Evolutionary conservation across 2,888 invertebrate species (phyloP).

Genomic region (Drosophila ezoana): DNA sequence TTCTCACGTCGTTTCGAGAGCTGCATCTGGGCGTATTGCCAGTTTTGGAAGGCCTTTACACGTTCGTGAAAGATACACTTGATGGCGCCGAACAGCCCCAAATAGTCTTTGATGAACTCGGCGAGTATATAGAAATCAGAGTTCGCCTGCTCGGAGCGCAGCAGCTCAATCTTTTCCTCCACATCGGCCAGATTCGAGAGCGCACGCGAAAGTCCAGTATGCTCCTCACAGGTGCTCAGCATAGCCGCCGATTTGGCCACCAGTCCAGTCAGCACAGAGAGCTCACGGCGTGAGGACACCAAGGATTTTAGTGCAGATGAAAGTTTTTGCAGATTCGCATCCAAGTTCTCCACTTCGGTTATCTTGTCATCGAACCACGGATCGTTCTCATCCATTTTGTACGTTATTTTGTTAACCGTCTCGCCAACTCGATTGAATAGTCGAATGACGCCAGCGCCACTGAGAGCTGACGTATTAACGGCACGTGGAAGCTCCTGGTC

Average conservation of each 20-base stretch:
- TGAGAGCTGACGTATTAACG: constrained; percentile 96
- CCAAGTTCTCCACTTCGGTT: constrained; percentile 95
- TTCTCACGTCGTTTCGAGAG: constrained; percentile 97
- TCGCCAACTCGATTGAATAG: constrained; percentile 98
- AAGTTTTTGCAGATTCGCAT: constrained; percentile 94
- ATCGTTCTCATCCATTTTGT: constrained; percentile 99
- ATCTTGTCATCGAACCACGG: constrained; percentile 99
- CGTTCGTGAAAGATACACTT: constrained; percentile 92
- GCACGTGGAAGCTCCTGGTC: constrained; percentile 97
- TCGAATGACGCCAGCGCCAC: constrained; percentile 97
- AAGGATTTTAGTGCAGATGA: constrained; percentile 94
- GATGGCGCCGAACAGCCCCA: constrained; percentile 95
- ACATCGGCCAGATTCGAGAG: constrained; percentile 95
- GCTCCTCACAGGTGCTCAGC: constrained; percentile 96
- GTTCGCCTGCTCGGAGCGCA: constrained; percentile 96
- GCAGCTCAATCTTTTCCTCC: constrained; percentile 92
- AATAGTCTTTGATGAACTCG: constrained; percentile 98
- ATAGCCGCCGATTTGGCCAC: constrained; percentile 95
- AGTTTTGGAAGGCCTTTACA: constrained; percentile 93
- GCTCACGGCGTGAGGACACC: constrained; percentile 93
- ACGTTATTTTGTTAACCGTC: constrained; percentile 98
- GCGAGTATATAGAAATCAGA: constrained; percentile 96
- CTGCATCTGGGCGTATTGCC: constrained; percentile 98
- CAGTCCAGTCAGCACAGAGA: constrained; percentile 91
- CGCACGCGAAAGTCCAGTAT: constrained; percentile 95